Evolutionary conservation across 2,797 vertebrate genomes (phyloP).

Genomic region (Pogoniulus pusillus): DNA sequence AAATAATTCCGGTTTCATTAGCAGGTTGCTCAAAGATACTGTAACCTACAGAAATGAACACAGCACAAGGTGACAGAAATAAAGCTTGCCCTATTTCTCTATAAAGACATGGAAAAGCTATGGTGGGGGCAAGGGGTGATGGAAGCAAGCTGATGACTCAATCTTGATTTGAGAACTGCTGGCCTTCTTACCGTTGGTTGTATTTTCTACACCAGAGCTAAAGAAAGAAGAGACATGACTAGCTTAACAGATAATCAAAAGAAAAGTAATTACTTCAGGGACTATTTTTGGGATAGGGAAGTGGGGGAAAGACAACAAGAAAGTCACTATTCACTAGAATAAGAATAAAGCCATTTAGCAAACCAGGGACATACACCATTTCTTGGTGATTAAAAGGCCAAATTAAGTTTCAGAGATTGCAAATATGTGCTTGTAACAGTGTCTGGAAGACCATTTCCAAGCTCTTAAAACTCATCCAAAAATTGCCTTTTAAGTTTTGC

Average conservation of each 20-base stretch:
- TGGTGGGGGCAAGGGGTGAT: fast-evolving
- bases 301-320: neutral
- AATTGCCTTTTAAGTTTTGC: neutral
- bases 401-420: neutral
- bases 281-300: neutral
- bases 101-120: neutral
- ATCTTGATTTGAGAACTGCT: neutral
- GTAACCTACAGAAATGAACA: neutral
- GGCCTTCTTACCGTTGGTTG: neutral
- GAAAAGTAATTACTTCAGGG: neutral
- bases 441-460: neutral
- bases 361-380: neutral
- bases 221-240: neutral
- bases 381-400: neutral
- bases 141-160: neutral
- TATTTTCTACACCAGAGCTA: neutral
- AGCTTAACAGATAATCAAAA: neutral
- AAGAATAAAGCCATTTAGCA: neutral
- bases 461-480: neutral
- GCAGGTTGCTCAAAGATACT: neutral
- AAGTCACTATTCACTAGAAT: neutral
- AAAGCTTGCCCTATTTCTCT: neutral
- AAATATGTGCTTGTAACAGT: neutral
- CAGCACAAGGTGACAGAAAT: neutral
- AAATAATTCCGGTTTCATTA: neutral